Conservation (phyloP, 37 sponge, comb jelly and placozoan species). For the Theonella swinhoei region DNA sequence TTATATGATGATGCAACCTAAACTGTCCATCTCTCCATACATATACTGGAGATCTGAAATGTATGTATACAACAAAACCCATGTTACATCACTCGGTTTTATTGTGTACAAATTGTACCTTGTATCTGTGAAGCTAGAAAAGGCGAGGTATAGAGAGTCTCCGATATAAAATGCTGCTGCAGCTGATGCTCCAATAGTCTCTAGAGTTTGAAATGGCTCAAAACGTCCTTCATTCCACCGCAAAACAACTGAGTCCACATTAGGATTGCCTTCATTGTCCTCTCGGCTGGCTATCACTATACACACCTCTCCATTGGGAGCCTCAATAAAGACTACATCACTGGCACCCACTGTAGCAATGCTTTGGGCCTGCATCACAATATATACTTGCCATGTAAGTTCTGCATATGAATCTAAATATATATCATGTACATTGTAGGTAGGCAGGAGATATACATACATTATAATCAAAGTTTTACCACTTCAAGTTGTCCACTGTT, state of each 20-base stretch:
- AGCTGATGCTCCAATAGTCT: constrained; percentile 47
- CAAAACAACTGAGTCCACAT: constrained; percentile 42
- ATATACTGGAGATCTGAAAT: constrained; percentile 41
- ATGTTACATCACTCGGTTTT: no score
- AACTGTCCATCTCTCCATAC: constrained; percentile 38
- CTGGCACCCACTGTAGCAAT: constrained; percentile 53
- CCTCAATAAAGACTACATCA: constrained; percentile 54
- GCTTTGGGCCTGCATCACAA: constrained; percentile 39
- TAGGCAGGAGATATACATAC: background rate
- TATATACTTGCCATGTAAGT: no score
- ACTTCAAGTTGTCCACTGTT: constrained; percentile 11
- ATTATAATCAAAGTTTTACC: constrained; percentile 15
- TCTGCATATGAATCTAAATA: no score
- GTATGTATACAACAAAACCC: no score
- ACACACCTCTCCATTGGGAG: constrained; percentile 1
- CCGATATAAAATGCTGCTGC: constrained; percentile 1
- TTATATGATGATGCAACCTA: constrained; percentile 15
- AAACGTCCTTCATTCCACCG: constrained; percentile 52
- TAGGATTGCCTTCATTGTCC: constrained; percentile 37
- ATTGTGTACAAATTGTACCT: background rate
- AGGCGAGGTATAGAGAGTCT: constrained; percentile 31
- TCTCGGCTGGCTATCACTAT: constrained; percentile 56
- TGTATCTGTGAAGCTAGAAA: constrained; percentile 46
- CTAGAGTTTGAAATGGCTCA: constrained; percentile 9
- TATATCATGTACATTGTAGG: background rate